Evolutionary conservation across 2,888 invertebrate species (phyloP).

Genomic region (Isoperla grammatica): DNA sequence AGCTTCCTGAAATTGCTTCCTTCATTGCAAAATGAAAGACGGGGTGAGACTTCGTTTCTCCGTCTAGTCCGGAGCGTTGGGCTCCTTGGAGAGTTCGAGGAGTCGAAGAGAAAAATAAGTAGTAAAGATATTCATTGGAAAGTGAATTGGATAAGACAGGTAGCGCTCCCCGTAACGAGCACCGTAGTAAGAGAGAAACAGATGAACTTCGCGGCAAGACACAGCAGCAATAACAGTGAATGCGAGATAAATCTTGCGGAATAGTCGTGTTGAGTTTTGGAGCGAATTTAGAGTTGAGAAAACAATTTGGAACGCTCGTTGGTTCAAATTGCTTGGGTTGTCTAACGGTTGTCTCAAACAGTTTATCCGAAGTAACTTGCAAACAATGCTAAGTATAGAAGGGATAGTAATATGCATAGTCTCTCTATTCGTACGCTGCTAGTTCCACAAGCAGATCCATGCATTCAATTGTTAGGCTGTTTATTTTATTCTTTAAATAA

Average conservation of each 20-base stretch:
- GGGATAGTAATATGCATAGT: too few species aligned
- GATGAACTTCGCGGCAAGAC: not conserved
- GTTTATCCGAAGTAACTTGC: too few species aligned
- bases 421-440: too few species aligned
- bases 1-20: constrained; percentile 12
- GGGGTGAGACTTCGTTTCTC: not conserved
- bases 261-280: not conserved
- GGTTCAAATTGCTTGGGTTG: too few species aligned
- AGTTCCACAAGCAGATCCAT: too few species aligned
- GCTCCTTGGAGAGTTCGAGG: constrained; percentile 3
- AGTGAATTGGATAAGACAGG: constrained; percentile 26
- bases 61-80: not conserved
- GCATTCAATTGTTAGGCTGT: too few species aligned
- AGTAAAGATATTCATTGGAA: constrained; percentile 27
- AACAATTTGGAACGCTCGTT: too few species aligned
- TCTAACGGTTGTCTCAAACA: too few species aligned
- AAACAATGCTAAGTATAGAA: too few species aligned
- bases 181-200: not conserved
- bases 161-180: constrained; percentile 14
- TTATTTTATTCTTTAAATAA: too few species aligned
- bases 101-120: constrained; percentile 5
- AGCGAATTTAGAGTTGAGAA: not conserved
- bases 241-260: not conserved
- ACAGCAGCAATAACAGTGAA: not conserved
- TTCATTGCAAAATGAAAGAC: constrained; percentile 21